phyloP scores from a whole-genome alignment of 1,140 invertebrate species.

The Camponotus floridanus region DNA sequence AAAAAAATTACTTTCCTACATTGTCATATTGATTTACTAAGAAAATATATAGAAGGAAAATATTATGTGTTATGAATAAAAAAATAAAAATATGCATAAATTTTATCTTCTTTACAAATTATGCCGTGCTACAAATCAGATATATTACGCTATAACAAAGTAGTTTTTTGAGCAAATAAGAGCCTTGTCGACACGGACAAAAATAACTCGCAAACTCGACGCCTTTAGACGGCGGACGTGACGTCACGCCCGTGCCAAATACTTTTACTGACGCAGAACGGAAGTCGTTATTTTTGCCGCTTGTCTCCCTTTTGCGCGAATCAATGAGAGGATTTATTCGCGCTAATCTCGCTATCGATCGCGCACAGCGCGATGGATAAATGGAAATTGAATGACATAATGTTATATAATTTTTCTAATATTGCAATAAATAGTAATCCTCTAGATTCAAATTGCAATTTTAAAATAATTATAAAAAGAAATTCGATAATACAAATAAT shows the following conservation, averaged over 20 bases:
- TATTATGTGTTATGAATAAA: neutral
- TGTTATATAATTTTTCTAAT: neutral
- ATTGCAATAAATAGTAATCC: neutral
- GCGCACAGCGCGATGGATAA: neutral
- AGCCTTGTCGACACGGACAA: constrained; percentile 4
- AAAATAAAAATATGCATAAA: neutral
- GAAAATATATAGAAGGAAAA: neutral
- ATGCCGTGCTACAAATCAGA: neutral
- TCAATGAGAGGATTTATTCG: constrained; percentile 62
- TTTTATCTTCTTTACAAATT: neutral
- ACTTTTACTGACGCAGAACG: constrained; percentile 61
- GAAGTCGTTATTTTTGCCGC: constrained; percentile 68
- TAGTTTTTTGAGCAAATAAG: constrained; percentile 1
- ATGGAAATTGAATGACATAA: constrained; percentile 22
- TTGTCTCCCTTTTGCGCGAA: constrained; percentile 7
- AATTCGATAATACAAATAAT: neutral
- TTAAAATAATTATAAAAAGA: neutral
- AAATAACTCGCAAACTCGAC: constrained; percentile 45
- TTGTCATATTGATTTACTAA: neutral
- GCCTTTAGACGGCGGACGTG: constrained; percentile 73
- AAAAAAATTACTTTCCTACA: neutral
- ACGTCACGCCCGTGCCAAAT: constrained; percentile 72
- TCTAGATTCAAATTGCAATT: neutral
- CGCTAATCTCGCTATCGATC: neutral
- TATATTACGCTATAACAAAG: neutral